These are phyloP conservation scores for Drosophila nr. medialis DNA, from an alignment of 2,888 invertebrate species.

Conservation along the genomic window DNA sequence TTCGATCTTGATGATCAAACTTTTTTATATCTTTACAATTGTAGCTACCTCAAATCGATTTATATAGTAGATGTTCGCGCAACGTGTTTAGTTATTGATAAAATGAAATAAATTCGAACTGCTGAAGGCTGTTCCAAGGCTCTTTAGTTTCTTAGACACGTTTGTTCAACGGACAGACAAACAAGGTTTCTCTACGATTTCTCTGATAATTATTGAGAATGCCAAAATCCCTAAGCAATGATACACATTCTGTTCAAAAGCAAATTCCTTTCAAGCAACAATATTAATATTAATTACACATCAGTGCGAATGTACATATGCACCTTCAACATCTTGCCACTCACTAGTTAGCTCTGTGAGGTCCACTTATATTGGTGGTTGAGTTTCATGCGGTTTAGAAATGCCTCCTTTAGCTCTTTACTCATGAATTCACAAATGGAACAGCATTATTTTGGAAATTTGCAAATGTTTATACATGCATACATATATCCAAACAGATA, in stretches of 20 bases:
- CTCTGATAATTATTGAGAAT: not conserved
- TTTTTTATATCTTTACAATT: not conserved
- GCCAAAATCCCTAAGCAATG: not conserved
- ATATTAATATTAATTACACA: not conserved
- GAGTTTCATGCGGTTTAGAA: not conserved
- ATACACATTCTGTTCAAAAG: not conserved
- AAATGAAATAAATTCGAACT: not conserved
- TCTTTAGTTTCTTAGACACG: not conserved
- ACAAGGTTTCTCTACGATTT: not conserved
- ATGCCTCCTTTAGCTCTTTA: not conserved
- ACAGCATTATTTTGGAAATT: not conserved
- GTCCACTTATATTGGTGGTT: not conserved
- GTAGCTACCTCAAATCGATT: not conserved
- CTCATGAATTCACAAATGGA: not conserved
- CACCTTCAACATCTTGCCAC: not conserved
- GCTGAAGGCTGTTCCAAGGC: too few species aligned
- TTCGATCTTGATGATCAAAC: not conserved
- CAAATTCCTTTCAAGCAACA: not conserved
- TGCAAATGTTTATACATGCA: not conserved
- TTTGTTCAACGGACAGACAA: not conserved
- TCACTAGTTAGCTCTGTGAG: not conserved
- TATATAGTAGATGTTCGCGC: not conserved
- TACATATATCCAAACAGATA: not conserved
- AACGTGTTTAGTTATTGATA: accelerated
- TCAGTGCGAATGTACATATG: not conserved